Evolutionary conservation across 2,113 vertebrate species (phyloP).

Genomic region (Pangasianodon hypophthalmus): DNA sequence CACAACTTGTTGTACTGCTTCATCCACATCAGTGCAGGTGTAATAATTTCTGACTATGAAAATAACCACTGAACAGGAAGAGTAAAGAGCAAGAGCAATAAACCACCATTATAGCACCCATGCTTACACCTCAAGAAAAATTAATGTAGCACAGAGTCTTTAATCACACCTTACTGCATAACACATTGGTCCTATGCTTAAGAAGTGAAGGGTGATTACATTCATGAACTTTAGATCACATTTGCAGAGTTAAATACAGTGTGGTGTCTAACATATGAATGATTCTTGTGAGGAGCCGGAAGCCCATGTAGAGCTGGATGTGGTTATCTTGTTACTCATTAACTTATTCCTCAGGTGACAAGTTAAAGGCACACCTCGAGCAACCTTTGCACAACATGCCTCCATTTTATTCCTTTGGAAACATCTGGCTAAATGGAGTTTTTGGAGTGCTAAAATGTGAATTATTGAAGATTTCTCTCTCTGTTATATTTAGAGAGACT

Average conservation of each 20-base stretch:
- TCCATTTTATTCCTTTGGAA: constrained; percentile 58
- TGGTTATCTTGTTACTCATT: constrained; percentile 72
- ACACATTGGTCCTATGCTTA: background rate
- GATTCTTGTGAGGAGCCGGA: constrained; percentile 28
- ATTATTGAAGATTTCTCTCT: constrained; percentile 10
- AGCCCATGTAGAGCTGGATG: constrained; percentile 56
- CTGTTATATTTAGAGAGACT: constrained; percentile 17
- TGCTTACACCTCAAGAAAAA: background rate
- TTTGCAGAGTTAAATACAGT: background rate
- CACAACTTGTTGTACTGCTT: background rate
- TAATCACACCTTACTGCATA: background rate
- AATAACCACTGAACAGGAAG: background rate
- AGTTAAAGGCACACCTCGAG: constrained; percentile 59
- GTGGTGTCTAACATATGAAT: background rate
- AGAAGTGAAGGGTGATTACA: background rate
- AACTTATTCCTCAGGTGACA: constrained; percentile 63
- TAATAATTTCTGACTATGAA: background rate
- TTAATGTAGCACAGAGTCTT: too few relatives aligned
- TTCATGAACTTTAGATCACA: background rate
- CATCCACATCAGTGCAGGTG: background rate
- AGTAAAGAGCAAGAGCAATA: background rate
- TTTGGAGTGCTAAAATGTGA: constrained; percentile 41
- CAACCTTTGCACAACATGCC: constrained; percentile 73
- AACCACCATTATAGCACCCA: background rate
- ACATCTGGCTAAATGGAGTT: constrained; percentile 26